Evolutionary conservation across 2,797 vertebrate species (phyloP).

Genomic region (Glyptemys insculpta): DNA sequence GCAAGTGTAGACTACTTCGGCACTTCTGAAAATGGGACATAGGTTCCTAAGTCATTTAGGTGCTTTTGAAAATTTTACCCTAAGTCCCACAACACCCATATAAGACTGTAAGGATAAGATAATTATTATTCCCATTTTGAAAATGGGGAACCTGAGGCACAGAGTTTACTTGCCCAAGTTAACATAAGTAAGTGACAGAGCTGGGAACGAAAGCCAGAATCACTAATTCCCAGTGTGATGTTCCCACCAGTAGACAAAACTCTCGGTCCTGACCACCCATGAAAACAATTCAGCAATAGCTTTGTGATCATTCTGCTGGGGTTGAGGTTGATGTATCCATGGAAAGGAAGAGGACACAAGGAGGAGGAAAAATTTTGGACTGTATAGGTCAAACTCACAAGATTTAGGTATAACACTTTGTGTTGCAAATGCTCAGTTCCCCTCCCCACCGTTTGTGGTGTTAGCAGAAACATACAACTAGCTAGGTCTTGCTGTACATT

Average conservation of each 20-base stretch:
- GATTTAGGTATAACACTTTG: background rate
- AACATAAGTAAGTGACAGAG: background rate
- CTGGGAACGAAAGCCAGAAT: slow-evolving; percentile 2
- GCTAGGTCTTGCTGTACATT: background rate
- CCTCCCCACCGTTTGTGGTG: background rate
- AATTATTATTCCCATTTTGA: background rate
- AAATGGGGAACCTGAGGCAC: background rate
- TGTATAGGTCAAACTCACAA: slow-evolving; percentile 23
- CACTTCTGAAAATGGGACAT: background rate
- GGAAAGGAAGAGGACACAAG: slow-evolving; percentile 25
- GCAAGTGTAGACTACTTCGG: no score
- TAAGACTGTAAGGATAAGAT: slow-evolving; percentile 10
- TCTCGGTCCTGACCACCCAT: background rate
- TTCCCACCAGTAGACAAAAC: background rate
- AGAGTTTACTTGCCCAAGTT: slow-evolving; percentile 1
- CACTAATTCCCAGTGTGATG: background rate
- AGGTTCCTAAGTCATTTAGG: background rate
- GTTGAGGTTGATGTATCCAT: slow-evolving; percentile 26
- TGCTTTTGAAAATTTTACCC: background rate
- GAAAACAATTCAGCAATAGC: background rate
- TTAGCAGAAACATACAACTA: background rate
- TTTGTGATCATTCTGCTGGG: background rate
- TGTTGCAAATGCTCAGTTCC: background rate
- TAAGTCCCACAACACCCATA: background rate
- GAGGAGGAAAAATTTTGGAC: slow-evolving; percentile 22